A percentile compares a stretch with the other conserved stretches of the same genome.
Evolutionary conservation across 1,140 invertebrate species (phyloP).

Genomic region (Papilio machaon): DNA sequence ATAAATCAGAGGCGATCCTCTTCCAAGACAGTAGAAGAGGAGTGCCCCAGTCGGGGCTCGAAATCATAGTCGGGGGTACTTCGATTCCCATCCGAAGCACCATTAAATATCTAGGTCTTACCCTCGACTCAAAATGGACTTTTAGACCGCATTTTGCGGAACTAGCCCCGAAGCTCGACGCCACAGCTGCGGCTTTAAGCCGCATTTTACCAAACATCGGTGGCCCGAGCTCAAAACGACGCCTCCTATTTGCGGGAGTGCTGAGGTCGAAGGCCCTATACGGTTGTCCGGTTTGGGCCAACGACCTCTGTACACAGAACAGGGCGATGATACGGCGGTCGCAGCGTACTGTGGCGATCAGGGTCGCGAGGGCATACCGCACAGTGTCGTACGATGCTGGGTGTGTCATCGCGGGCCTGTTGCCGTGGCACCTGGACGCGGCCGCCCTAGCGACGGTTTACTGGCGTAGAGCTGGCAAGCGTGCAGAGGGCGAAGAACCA

Average conservation of each 20-base stretch:
- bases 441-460: too few species aligned
- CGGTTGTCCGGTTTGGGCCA: neutral
- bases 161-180: neutral
- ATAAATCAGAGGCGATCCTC: too few species aligned
- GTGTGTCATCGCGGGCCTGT: neutral
- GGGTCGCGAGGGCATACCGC: constrained; percentile 1
- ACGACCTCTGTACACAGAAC: neutral
- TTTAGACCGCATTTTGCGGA: constrained; percentile 11
- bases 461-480: too few species aligned
- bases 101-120: constrained; percentile 17
- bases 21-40: neutral
- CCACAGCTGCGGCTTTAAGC: too few species aligned
- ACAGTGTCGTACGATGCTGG: neutral
- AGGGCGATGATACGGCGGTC: neutral
- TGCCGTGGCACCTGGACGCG: neutral
- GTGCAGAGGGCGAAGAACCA: too few species aligned
- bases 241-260: neutral
- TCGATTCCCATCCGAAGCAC: neutral
- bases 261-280: constrained; percentile 16
- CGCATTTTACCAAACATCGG: too few species aligned
- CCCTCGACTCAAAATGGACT: constrained; percentile 6
- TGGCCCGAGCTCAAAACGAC: neutral
- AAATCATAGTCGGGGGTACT: neutral
- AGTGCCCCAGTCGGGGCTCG: neutral
- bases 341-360: neutral